Conservation (phyloP, 1,140 invertebrate species). For the Pseudomyrmex cubaensis region DNA sequence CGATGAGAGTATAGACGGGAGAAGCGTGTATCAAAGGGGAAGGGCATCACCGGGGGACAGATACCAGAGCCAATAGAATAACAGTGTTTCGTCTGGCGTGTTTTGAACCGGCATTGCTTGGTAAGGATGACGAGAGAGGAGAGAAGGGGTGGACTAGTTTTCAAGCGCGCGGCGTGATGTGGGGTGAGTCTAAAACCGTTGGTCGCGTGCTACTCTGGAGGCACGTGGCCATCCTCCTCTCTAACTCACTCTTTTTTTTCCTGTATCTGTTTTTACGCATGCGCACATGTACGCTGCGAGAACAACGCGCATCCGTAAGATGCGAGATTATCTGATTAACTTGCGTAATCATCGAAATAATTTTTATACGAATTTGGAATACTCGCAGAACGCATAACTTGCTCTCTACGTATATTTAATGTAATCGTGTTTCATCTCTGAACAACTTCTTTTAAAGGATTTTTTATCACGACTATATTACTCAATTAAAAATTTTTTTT, state of each 20-base stretch:
- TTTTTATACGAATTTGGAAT: not conserved
- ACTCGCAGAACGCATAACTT: not conserved
- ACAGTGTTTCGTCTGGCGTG: constrained; percentile 81
- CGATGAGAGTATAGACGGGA: constrained; percentile 44
- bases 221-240: constrained; percentile 80
- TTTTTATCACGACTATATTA: not conserved
- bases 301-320: constrained; percentile 16
- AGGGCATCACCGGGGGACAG: constrained; percentile 71
- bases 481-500: not conserved
- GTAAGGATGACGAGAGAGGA: constrained; percentile 80
- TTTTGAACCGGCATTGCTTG: constrained; percentile 77
- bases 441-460: not conserved
- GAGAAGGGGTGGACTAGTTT: constrained; percentile 84
- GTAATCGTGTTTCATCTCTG: not conserved
- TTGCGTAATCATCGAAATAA: not conserved
- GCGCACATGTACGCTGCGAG: constrained; percentile 55
- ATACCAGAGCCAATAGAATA: constrained; percentile 80
- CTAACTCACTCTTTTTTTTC: constrained; percentile 57
- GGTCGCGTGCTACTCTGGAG: constrained; percentile 82
- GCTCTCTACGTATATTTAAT: not conserved
- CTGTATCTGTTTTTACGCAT: constrained; percentile 56
- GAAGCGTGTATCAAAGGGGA: constrained; percentile 59
- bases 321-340: not conserved
- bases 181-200: constrained; percentile 83
- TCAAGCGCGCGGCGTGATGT: constrained; percentile 71